These are phyloP conservation scores for Sitodiplosis mosellana DNA, from an alignment of 1,140 invertebrate species.

Conservation along the genomic window DNA sequence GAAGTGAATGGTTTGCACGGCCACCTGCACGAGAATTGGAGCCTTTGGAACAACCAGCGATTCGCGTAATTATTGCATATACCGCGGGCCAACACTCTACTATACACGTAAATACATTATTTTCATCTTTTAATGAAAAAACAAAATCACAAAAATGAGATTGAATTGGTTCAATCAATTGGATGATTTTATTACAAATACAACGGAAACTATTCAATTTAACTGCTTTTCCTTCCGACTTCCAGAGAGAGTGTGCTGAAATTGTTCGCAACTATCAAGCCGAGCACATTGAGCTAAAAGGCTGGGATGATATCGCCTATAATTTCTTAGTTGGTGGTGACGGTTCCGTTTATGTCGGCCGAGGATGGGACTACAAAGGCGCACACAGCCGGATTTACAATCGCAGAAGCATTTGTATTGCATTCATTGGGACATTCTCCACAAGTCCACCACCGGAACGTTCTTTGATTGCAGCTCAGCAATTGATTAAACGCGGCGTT, in stretches of 20 bases:
- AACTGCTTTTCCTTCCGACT: constrained; percentile 26
- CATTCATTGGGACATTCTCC: constrained; percentile 32
- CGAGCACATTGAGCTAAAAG: constrained; percentile 32
- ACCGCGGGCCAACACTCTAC: no score
- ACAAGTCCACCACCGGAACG: background rate
- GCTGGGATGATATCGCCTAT: constrained; percentile 36
- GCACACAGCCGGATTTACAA: constrained; percentile 39
- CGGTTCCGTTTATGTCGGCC: constrained; percentile 32
- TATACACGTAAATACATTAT: no score
- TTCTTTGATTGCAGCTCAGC: constrained; percentile 21
- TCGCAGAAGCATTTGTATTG: constrained; percentile 33
- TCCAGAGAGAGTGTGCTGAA: constrained; percentile 24
- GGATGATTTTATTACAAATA: constrained; percentile 26
- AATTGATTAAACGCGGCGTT: constrained; percentile 26
- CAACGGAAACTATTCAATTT: constrained; percentile 31
- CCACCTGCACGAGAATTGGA: no score
- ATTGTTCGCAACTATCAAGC: constrained; percentile 31
- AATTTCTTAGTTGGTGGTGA: constrained; percentile 42
- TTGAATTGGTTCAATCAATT: no score
- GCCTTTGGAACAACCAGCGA: no score
- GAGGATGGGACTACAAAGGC: constrained; percentile 32
- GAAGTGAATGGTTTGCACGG: no score
- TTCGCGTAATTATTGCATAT: no score
- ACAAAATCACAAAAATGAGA: no score
- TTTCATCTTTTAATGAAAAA: no score